These are phyloP conservation scores for Bubalus kerabau DNA, from an alignment of 2,113 vertebrate species.

Conservation along the genomic window DNA sequence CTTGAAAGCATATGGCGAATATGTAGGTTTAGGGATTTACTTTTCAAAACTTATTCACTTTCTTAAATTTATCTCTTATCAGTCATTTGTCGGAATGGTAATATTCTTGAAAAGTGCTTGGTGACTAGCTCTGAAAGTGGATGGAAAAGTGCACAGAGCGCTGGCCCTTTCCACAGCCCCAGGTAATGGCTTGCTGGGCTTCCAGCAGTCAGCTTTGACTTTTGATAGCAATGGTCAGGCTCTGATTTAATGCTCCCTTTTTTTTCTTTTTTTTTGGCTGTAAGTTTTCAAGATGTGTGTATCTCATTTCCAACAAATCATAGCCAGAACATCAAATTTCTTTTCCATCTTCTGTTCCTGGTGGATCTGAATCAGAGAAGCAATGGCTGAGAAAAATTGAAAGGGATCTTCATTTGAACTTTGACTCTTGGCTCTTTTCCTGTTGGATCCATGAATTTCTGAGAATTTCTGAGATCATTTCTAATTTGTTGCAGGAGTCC, in stretches of 20 bases:
- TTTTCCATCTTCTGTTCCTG: constrained; percentile 40
- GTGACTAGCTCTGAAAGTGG: background rate
- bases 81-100: background rate
- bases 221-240: background rate
- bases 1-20: background rate
- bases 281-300: constrained; percentile 25
- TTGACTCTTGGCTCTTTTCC: background rate
- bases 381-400: background rate
- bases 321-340: background rate
- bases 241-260: background rate
- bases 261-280: background rate
- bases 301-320: constrained; percentile 13
- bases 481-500: background rate
- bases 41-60: background rate
- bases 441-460: background rate
- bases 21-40: background rate
- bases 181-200: constrained; percentile 1
- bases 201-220: background rate
- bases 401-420: background rate
- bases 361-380: background rate
- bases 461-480: background rate
- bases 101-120: background rate
- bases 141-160: background rate
- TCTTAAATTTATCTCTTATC: background rate
- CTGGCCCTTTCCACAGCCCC: background rate